Evolutionary conservation across 2,113 vertebrate species (phyloP).

Genomic region (Dinomys branickii): DNA sequence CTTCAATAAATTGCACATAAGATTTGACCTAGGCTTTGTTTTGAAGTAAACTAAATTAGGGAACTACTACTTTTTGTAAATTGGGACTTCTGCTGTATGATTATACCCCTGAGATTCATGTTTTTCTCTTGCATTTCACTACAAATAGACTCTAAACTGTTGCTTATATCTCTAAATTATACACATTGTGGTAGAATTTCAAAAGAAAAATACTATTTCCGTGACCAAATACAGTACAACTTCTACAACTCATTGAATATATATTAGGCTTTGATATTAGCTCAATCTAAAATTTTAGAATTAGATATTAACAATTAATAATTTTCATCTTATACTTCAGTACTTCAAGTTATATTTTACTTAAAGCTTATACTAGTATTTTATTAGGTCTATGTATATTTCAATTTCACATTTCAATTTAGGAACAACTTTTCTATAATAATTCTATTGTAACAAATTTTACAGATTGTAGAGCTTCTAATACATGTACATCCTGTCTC

Average conservation of each 20-base stretch:
- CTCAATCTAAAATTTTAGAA: not conserved
- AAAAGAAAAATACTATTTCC: not conserved
- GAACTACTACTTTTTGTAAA: not conserved
- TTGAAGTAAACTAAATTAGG: not conserved
- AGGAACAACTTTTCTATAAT: not conserved
- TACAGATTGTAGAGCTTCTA: not conserved
- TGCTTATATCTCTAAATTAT: not conserved
- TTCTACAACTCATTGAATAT: not conserved
- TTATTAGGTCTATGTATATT: not conserved
- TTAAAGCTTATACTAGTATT: not conserved
- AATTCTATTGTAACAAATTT: not conserved
- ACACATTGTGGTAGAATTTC: not conserved
- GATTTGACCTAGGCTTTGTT: not conserved
- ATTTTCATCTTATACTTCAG: not conserved
- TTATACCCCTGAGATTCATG: not conserved
- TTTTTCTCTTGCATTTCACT: not conserved
- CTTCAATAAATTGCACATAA: not conserved
- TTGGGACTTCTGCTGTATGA: not conserved
- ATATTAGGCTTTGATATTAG: not conserved
- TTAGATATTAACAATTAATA: not conserved
- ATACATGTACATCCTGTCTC: not conserved
- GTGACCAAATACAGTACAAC: accelerated
- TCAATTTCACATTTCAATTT: not conserved
- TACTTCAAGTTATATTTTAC: not conserved
- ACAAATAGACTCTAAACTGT: not conserved